These are phyloP conservation scores for Cataglyphis livida DNA, from an alignment of 2,888 invertebrate species.

Conservation along the genomic window DNA sequence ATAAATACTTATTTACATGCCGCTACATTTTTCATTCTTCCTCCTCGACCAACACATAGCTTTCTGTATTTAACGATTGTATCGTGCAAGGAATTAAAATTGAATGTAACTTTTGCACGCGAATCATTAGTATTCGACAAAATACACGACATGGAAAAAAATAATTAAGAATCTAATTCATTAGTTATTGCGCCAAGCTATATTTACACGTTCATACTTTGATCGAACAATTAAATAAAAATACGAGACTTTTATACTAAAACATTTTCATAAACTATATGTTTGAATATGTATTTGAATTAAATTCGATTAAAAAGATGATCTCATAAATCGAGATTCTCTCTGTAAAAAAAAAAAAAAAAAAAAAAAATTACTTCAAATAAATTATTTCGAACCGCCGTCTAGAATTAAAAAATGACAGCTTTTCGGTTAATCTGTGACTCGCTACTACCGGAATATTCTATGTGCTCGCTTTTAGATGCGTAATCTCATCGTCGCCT, in stretches of 20 bases:
- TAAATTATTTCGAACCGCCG: constrained; percentile 7
- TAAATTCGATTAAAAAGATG: neutral
- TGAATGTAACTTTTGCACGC: neutral
- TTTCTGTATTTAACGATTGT: constrained; percentile 34
- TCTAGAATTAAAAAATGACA: neutral
- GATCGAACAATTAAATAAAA: neutral
- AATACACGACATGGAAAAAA: neutral
- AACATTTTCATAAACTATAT: neutral
- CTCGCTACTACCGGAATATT: neutral
- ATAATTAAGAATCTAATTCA: too few relatives aligned
- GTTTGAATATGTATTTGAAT: neutral
- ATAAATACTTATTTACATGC: constrained; percentile 66
- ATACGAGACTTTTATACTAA: neutral
- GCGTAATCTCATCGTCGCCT: constrained; percentile 24
- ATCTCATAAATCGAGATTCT: constrained; percentile 4
- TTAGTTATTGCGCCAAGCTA: too few relatives aligned
- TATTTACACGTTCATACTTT: too few relatives aligned
- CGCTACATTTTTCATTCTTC: constrained; percentile 63
- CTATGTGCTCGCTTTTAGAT: constrained; percentile 29
- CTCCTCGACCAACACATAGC: constrained; percentile 23
- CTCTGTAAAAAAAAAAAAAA: too few relatives aligned
- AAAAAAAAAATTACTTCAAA: neutral
- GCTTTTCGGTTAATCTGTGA: constrained; percentile 20
- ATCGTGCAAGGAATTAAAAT: constrained; percentile 28
- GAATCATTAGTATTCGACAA: constrained; percentile 6